Conservation (phyloP, 2,888 invertebrate genomes). For the Ecliptopera silaceata region DNA sequence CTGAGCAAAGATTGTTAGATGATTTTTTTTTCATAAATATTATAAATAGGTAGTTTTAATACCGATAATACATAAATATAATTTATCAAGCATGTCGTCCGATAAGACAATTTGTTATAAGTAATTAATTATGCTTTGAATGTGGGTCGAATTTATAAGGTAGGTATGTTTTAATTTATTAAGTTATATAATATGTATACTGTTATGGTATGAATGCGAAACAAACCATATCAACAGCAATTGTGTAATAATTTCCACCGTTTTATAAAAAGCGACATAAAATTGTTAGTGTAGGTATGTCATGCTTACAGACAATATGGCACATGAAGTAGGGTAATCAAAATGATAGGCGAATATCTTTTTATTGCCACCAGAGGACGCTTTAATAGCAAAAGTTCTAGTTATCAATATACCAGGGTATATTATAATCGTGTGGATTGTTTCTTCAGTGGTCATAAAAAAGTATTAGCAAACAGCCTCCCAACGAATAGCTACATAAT, state of each 20-base stretch:
- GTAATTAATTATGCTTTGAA: constrained; percentile 1
- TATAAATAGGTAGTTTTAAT: background rate
- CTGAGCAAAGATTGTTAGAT: constrained; percentile 15
- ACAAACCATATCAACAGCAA: constrained; percentile 42
- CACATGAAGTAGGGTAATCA: constrained; percentile 13
- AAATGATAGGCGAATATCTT: constrained; percentile 18
- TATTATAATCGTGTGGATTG: background rate
- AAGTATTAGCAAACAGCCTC: constrained; percentile 12
- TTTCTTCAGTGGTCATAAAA: constrained; percentile 7
- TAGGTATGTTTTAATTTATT: background rate
- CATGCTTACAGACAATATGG: constrained; percentile 27
- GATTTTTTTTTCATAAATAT: constrained; percentile 2
- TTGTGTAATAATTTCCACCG: constrained; percentile 40
- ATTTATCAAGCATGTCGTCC: background rate
- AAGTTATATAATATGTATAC: background rate
- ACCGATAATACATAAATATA: background rate
- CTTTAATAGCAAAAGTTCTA: no score
- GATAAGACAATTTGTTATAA: constrained; percentile 1
- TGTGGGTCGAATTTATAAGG: background rate
- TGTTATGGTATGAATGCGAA: constrained; percentile 14
- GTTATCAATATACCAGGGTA: no score
- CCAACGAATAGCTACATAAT: constrained; percentile 18
- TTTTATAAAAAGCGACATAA: constrained; percentile 37
- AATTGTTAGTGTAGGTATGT: constrained; percentile 23
- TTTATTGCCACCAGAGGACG: constrained; percentile 10